Base-by-base conservation (phyloP, 30 jellyfish, hydroid and myxozoan species). In the Clytia hemisphaerica region DNA sequence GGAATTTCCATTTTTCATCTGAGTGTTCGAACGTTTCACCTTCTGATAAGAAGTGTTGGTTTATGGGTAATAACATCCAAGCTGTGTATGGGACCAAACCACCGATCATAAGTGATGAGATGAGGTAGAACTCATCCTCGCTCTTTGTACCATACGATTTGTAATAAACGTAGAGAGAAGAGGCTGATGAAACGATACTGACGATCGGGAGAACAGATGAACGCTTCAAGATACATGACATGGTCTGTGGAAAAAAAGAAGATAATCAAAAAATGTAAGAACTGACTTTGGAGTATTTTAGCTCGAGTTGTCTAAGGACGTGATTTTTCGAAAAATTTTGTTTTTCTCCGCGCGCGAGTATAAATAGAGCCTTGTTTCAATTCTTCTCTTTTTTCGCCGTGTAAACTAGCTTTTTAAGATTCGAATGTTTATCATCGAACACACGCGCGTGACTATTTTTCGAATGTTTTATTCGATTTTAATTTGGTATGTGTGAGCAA, bases 51-150 rank as follows among this genome's bases (percentile, higher is more conserved):
- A 62, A 62, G 35, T 62, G 64, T 0, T 19, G 27, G 18, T 62
- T 62, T 28, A 62, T 62, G 0, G 76, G 76, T 19, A 27, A 66
- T 28, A 62, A 18, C 76, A 62, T 35, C 21, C 4, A 22, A 29
- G 21, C 33, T 18, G 76, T 62, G 64, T 28, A 62, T 9, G 76
- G 76, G 4, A 62, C 36, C 61, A 62, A n/a, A 32, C 67, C 64
- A 7, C 31, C 21, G 67, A 62, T 7, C 6, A 15, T 22, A 9
- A 21, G 14, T 0, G 67, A 32, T 28, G 76, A 7, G n/a, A 36
- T 32, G 31, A 62, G 76, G 67, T 66, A 62, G 29, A n/a, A 62
- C 1, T 66, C 29, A 30, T 62, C 76, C n/a, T 62, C 68, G 44
- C 15, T 57, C 19, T 9, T 5, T 57, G 70, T 57, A 57, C 70